Conservation (phyloP, 1,140 invertebrate species). For the Drosophila sp. region DNA sequence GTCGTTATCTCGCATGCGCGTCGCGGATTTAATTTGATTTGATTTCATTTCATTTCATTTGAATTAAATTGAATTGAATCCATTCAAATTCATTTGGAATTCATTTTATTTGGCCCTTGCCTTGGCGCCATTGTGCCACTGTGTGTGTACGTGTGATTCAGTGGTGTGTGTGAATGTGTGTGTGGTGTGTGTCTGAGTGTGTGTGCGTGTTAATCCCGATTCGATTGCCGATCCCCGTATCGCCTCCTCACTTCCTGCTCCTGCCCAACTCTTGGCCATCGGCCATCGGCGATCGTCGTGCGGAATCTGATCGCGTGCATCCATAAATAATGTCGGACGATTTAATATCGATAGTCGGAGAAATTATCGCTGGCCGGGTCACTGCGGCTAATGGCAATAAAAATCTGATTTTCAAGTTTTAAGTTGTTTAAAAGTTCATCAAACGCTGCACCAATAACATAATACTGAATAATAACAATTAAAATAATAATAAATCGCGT, state of each 20-base stretch:
- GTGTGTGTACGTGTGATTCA: constrained; percentile 15
- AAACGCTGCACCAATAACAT: constrained; percentile 42
- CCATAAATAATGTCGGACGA: constrained; percentile 57
- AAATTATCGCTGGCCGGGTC: constrained; percentile 48
- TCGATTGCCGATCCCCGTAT: constrained; percentile 11
- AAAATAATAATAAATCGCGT: constrained; percentile 29
- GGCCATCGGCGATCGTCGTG: not conserved
- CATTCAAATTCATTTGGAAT: constrained; percentile 15
- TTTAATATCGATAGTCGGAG: constrained; percentile 45
- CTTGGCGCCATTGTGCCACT: constrained; percentile 1
- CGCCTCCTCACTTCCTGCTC: not conserved
- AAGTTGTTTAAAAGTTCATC: constrained; percentile 66
- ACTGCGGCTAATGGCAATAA: constrained; percentile 56
- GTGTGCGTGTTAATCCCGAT: constrained; percentile 18
- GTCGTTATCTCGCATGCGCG: constrained; percentile 84
- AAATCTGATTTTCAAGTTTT: constrained; percentile 59
- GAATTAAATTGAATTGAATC: no score
- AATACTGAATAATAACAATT: constrained; percentile 36
- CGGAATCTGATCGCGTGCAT: constrained; percentile 18
- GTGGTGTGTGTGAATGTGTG: constrained; percentile 15
- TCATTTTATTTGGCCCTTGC: constrained; percentile 20
- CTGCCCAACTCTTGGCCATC: constrained; percentile 11
- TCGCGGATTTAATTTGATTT: constrained; percentile 57
- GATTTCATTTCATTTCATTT: constrained; percentile 27
- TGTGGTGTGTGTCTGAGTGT: constrained; percentile 4